phyloP scores from a whole-genome alignment of 2,888 invertebrate species.

The Platycheirus albimanus region DNA sequence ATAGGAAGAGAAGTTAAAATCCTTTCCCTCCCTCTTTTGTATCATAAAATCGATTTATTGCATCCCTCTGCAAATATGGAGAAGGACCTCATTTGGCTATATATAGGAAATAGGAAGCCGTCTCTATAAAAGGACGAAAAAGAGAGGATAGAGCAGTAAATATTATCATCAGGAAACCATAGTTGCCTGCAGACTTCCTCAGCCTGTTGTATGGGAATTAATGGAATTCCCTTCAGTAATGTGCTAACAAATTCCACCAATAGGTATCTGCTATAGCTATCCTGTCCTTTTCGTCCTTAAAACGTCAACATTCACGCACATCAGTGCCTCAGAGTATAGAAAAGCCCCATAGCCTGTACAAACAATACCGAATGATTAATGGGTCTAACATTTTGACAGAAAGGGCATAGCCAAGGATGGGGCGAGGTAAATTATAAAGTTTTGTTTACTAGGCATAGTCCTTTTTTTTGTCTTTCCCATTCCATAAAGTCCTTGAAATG shows the following conservation, averaged over 20 bases:
- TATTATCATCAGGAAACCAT: slow-evolving; percentile 38
- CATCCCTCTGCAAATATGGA: slow-evolving; percentile 41
- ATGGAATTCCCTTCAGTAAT: slow-evolving; percentile 64
- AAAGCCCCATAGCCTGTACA: not conserved
- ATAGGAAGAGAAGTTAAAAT: not conserved
- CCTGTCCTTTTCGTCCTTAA: slow-evolving; percentile 15
- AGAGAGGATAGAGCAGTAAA: slow-evolving; percentile 29
- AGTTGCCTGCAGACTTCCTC: slow-evolving; percentile 36
- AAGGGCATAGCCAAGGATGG: not conserved
- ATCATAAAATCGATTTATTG: slow-evolving; percentile 56
- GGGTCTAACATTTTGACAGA: slow-evolving; percentile 61
- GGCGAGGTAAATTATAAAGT: slow-evolving; percentile 38
- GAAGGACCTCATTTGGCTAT: slow-evolving; percentile 30
- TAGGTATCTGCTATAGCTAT: not conserved
- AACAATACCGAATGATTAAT: slow-evolving; percentile 66
- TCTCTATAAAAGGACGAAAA: slow-evolving; percentile 8
- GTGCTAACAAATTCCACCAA: slow-evolving; percentile 49
- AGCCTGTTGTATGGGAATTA: slow-evolving; percentile 31
- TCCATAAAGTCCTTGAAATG: slow-evolving; percentile 25
- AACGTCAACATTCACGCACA: slow-evolving; percentile 62
- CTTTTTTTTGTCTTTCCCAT: slow-evolving; percentile 8
- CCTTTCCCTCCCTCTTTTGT: not conserved
- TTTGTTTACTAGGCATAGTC: slow-evolving; percentile 15
- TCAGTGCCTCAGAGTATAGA: slow-evolving; percentile 17
- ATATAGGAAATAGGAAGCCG: slow-evolving; percentile 9